Base-by-base conservation (phyloP, 92 coral and sea anemone genomes). In the Galaxea fascicularis region DNA sequence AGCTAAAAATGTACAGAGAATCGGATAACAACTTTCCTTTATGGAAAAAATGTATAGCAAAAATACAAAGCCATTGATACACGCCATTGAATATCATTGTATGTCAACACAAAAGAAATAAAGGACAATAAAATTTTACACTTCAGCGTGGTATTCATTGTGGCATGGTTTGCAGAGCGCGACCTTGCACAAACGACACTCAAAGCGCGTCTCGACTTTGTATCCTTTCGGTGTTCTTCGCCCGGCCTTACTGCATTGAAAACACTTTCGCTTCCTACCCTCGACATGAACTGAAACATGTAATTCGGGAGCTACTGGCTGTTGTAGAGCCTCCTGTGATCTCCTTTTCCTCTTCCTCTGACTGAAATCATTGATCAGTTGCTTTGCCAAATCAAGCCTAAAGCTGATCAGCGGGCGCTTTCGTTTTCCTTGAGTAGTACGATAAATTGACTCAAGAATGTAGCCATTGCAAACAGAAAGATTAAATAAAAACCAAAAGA, bases 401-500 rank as follows among this genome's bases (percentile, higher is more conserved):
- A 88, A 88, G 20, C 0, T 41, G 4, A 66, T n/a, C 35, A 53
- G 24, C 2, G 67, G 4, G 21, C 22, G 27, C 53, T 85, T 85
- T 1, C 47, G 6, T 29, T 14, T 8, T 22, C 74, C 62, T 5
- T 56, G 68, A 16, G 31, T 14, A 17, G 31, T 10, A 39, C 57
- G 79, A 28, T 82, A 29, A 26, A 67, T 15, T 16, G 25, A 16
- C 15, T 71, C 78, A 41, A 83, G 52, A 30, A 78, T 56, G 26
- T 69, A 59, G 12, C 73, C 80, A 84, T 89, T 70, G 20, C 86
- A 68, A 35, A 78, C 68, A 0, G 85, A 60, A 7, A 89, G 11
- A 45, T 89, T 77, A 6, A 89, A 68, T 30, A 77, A 26, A 76
- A 76, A 89, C 89, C 88, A 88, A 22, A 88, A 82, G 4, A 83